These are phyloP conservation scores for Zeugodacus cucurbitae DNA, from an alignment of 1,140 invertebrate genomes.

Conservation along the genomic window DNA sequence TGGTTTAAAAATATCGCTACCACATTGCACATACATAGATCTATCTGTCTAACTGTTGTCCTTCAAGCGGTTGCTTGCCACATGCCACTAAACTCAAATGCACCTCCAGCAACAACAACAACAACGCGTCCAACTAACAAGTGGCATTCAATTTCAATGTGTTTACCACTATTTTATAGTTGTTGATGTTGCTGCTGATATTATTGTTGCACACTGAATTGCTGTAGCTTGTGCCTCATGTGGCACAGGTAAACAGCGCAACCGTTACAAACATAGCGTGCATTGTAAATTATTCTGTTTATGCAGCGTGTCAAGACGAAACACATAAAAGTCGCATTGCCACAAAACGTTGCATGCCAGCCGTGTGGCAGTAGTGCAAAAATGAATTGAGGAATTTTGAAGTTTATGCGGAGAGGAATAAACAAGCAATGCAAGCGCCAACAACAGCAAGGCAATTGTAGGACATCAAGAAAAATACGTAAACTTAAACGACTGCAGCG, in stretches of 20 bases:
- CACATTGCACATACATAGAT: background rate
- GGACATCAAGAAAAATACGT: conserved; percentile 7
- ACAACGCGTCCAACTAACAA: background rate
- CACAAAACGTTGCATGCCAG: background rate
- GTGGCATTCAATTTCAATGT: conserved; percentile 12
- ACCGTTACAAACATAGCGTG: background rate
- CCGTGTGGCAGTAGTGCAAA: background rate
- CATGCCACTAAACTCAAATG: background rate
- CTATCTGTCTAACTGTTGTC: background rate
- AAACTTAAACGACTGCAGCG: background rate
- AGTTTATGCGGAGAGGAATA: background rate
- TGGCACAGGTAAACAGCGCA: conserved; percentile 14
- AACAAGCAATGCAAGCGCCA: conserved; percentile 7
- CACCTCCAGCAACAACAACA: background rate
- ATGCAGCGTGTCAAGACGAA: conserved; percentile 40
- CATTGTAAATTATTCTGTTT: conserved; percentile 42
- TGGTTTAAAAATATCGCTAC: too few species aligned
- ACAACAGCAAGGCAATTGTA: background rate
- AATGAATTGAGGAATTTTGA: background rate
- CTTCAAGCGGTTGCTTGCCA: background rate
- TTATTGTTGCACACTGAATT: background rate
- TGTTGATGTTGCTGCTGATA: background rate
- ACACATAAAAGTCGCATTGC: conserved; percentile 40
- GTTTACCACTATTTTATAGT: background rate
- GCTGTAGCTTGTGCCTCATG: background rate